phyloP scores from a whole-genome alignment of 2,888 invertebrate species.

The Cacoxenus indagator region DNA sequence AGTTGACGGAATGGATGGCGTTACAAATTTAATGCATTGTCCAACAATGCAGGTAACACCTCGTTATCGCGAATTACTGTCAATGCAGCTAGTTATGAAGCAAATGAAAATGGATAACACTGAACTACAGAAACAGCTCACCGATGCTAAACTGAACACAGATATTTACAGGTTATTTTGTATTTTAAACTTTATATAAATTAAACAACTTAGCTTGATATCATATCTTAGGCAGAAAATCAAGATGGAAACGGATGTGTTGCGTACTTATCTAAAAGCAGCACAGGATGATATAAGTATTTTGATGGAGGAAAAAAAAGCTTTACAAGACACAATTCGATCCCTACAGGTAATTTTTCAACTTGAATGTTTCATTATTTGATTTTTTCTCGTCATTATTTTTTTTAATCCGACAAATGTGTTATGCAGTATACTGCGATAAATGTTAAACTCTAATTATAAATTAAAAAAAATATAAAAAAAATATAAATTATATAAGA shows the following conservation, averaged over 20 bases:
- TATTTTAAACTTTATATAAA: background rate
- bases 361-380: too few species aligned
- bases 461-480: too few species aligned
- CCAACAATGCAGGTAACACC: background rate
- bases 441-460: too few species aligned
- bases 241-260: conserved; percentile 75
- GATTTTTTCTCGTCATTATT: too few species aligned
- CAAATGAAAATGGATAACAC: conserved; percentile 77
- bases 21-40: conserved; percentile 34
- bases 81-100: conserved; percentile 72
- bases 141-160: conserved; percentile 71
- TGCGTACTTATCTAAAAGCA: conserved; percentile 75
- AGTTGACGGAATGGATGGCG: background rate
- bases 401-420: too few species aligned
- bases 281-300: conserved; percentile 83
- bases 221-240: conserved; percentile 60
- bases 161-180: conserved; percentile 73
- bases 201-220: conserved; percentile 4
- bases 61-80: conserved; percentile 71
- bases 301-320: conserved; percentile 81
- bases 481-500: too few species aligned
- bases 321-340: conserved; percentile 79
- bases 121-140: conserved; percentile 75
- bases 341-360: conserved; percentile 75
- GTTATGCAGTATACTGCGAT: too few species aligned